Base-by-base conservation (phyloP, 2,888 invertebrate species). In the Atethmia centrago region DNA sequence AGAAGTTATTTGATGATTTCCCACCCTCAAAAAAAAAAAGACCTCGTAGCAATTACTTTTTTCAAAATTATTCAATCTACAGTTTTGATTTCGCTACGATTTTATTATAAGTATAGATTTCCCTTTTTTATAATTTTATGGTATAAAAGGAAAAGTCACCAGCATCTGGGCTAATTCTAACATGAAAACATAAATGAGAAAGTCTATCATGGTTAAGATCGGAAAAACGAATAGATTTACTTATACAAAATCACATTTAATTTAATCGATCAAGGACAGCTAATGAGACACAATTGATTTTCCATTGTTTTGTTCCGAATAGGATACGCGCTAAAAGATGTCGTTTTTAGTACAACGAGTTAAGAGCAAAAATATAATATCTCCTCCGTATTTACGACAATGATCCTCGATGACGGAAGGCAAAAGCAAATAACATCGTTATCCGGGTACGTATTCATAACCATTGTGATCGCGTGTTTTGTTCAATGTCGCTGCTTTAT, bases 401-500 rank as follows among this genome's bases (percentile, higher is more conserved):
- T 87, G 88, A 88, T 91, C 85, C 86, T 85, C 90, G 90, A 92
- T 94, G 93, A 93, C 94, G 94, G 95, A 95, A 94, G 94, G 90
- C 90, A 75, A 79, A 92, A 91, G 91, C 91, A 94, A 94, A 95
- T 92, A 94, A 92, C 92, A 93, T 93, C 91, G 93, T 93, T 94
- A 94, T 92, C 93, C 93, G 93, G 92, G 91, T 92, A 91, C 87
- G 89, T 90, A 90, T 94, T 93, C 94, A 93, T 92, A 91, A 90
- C 92, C 90, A 94, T 94, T 93, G 89, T 91, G 90, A 93, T 93
- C 91, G 93, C 92, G 90, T 92, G 93, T 89, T 91, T 86, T 89
- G 91, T 91, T 95, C 94, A 95, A 95, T 95, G 95, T 92, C 95
- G 91, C 90, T 91, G 85, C 85, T 88, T 88, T 81, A 71, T 85